Evolutionary conservation across 2,113 vertebrate species (phyloP), one percentile per base, ranked within the genome.

Genomic region (Nicator chloris): DNA sequence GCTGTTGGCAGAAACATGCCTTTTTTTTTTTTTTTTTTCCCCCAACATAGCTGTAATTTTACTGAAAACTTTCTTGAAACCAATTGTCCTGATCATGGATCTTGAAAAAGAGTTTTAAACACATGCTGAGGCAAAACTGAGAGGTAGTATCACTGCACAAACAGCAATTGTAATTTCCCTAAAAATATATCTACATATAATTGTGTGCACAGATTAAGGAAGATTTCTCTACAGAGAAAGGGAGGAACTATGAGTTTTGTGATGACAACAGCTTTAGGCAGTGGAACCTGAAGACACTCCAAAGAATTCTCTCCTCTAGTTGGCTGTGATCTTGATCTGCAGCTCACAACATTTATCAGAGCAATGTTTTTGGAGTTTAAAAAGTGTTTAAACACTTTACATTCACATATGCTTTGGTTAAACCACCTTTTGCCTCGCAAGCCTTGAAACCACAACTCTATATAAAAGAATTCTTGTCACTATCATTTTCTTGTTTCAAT

Each of bases 351-450:
- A 61, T 96, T 93, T 97, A 93, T 96, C 96, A 81, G 49, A 73
- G 87, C n/a, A 92, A 95, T 15, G 13, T 78, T 96, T 92, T 93
- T 76, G 9, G 63, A 69, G 45, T 28, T 23, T 1, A 60, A 68
- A 47, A 82, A 76, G 51, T 92, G 92, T 93, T 97, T 76, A 97
- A 97, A 92, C 27, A 78, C 49, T 94, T 96, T 94, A 77, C 71
- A 86, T 96, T 95, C 79, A 72, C 83, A 89, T 87, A 88, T 81
- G 39, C 31, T 92, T 95, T 56, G 54, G 42, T 85, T 90, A 96
- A 95, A 88, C 79, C 59, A 77, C 61, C 64, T 93, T 95, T 96
- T 96, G 95, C 53, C 28, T 89, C 66, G 44, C 0, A 0, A 71
- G 65, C 42, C 63, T 92, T 10, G 12, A 95, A 90, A 78, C 68